Percentiles rank a stretch among this genome's conserved stretches.
phyloP scores from a whole-genome alignment of 1,140 invertebrate genomes.

The Hydropsyche tenuis region DNA sequence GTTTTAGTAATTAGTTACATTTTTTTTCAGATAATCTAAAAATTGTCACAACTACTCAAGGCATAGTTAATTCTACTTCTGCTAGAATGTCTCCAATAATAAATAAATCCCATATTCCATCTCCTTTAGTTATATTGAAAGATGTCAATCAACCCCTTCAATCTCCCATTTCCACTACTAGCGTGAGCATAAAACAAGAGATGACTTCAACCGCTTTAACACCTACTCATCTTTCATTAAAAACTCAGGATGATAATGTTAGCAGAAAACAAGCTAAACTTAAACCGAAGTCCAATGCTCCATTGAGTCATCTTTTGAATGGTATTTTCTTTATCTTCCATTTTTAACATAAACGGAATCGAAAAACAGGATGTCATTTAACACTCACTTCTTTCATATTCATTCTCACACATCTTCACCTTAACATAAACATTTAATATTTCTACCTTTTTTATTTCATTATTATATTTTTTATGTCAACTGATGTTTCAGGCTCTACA shows the following conservation, averaged over 20 bases:
- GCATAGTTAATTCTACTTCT: slow-evolving; percentile 30
- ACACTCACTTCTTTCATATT: too few species aligned
- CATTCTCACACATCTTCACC: too few species aligned
- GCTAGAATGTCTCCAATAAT: slow-evolving; percentile 39
- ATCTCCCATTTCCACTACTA: slow-evolving; percentile 40
- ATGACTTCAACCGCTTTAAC: slow-evolving; percentile 26
- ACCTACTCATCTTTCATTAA: slow-evolving; percentile 26
- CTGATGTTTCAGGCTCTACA: slow-evolving; percentile 3
- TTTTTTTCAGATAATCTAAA: slow-evolving; percentile 32
- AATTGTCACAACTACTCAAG: slow-evolving; percentile 39
- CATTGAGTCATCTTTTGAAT: slow-evolving; percentile 18
- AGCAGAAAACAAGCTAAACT: slow-evolving; percentile 32
- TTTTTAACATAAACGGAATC: too few species aligned
- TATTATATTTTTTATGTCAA: too few species aligned
- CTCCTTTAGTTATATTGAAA: slow-evolving; percentile 31
- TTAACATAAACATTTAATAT: too few species aligned
- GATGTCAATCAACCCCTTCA: slow-evolving; percentile 34
- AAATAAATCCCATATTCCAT: slow-evolving; percentile 25
- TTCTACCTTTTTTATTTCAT: too few species aligned
- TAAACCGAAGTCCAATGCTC: slow-evolving; percentile 11
- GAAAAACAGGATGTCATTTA: too few species aligned
- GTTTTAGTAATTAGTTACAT: slow-evolving; percentile 2
- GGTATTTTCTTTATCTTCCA: slow-evolving; percentile 17
- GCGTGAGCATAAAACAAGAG: slow-evolving; percentile 15
- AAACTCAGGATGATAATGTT: slow-evolving; percentile 11